Base-by-base conservation (phyloP, 30 jellyfish, hydroid and myxozoan genomes). In the Turritopsis dohrnii region DNA sequence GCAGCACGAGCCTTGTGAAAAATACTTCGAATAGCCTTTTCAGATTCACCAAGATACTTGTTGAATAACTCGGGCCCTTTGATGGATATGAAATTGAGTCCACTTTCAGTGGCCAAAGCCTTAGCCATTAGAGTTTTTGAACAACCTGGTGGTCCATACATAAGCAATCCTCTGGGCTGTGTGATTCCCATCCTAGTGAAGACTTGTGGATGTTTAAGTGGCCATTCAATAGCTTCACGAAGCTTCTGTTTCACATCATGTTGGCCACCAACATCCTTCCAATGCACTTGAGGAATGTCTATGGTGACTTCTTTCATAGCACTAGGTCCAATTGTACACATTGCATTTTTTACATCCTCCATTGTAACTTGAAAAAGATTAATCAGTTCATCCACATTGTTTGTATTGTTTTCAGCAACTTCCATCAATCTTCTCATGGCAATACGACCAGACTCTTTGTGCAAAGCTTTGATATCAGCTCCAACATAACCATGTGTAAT, bases 121-220 rank as follows among this genome's bases (percentile, higher is more conserved):
- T 90, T 94, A 16, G 99, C 99, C 65, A 90, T 84, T 74, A 94
- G 25, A 31, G 99, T 94, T 82, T 94, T 94, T 26, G 97, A 89
- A 85, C 97, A 89, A 21, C 99, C 99, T 28, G 99, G 97, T 1
- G 99, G 99, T 25, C 99, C 99, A 87, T 80, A 89, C 69, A 94
- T 82, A 9, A 94, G 79, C 65, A 94, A 87, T 16, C 99, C 99
- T 52, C 84, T 54, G 1, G 97, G 97, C n/a, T 96, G 96, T 23
- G 76, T 53, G 65, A 89, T 79, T 5, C 99, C 99, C 88, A 94
- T 65, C 72, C 99, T 52, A 18, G 52, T 66, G 52, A 94, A 90
- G 54, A 96, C 95, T 89, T 87, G 96, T 18, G 99, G 96, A 76
- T 94, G 88, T 71, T 90, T 89, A 75, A 94, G 82, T 0, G 99